phyloP scores from a whole-genome alignment of 1,140 invertebrate genomes.

The Drosophila willistoni region DNA sequence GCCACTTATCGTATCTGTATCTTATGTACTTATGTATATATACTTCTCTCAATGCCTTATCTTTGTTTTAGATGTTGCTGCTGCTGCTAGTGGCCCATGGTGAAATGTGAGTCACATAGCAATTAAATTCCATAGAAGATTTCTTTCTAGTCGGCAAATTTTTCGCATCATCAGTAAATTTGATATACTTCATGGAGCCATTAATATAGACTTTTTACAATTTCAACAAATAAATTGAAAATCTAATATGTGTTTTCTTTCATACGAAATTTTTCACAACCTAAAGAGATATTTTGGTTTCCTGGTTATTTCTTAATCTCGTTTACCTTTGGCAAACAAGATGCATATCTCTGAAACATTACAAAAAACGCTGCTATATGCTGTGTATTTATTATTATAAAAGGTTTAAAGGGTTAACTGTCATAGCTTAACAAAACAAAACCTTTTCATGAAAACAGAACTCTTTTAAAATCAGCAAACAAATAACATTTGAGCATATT shows the following conservation, averaged over 20 bases:
- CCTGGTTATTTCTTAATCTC: neutral
- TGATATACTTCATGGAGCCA: neutral
- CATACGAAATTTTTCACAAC: too few relatives aligned
- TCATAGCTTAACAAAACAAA: too few relatives aligned
- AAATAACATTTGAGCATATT: too few relatives aligned
- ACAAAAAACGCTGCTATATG: neutral
- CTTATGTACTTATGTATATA: slow-evolving; percentile 11
- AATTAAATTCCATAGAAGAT: slow-evolving; percentile 1
- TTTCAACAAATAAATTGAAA: too few relatives aligned
- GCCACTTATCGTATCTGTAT: slow-evolving; percentile 41
- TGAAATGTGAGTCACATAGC: slow-evolving; percentile 10
- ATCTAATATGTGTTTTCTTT: too few relatives aligned
- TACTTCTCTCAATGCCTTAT: slow-evolving; percentile 65
- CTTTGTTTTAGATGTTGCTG: slow-evolving; percentile 55
- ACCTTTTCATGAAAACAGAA: too few relatives aligned
- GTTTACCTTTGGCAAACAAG: neutral
- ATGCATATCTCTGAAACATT: neutral
- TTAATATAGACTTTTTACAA: too few relatives aligned
- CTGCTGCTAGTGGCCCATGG: neutral
- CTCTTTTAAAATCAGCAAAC: too few relatives aligned
- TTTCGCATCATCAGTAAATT: neutral
- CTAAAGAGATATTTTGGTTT: too few relatives aligned
- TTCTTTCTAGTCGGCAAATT: neutral
- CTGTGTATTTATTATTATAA: neutral
- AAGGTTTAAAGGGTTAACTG: neutral